Evolutionary conservation across 2,113 vertebrate species (phyloP).

Genomic region (Procavia capensis): DNA sequence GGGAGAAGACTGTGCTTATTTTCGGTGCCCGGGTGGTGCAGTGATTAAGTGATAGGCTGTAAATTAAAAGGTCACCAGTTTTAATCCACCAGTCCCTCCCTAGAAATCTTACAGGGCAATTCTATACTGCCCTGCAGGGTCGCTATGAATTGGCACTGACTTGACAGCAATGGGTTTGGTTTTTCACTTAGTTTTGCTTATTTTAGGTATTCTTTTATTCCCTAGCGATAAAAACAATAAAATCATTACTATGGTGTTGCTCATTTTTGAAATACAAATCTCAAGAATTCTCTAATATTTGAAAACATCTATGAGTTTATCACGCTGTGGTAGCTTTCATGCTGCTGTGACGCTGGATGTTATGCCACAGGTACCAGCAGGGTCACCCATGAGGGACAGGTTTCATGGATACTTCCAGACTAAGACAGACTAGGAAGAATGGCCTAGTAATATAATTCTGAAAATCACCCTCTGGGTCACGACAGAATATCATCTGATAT

Average conservation of each 20-base stretch:
- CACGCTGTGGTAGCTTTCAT: background rate
- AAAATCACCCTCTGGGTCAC: background rate
- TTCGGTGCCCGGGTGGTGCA: too few species aligned
- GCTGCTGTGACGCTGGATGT: background rate
- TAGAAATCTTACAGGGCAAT: too few species aligned
- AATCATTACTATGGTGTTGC: background rate
- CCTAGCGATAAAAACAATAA: background rate
- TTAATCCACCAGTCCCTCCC: too few species aligned
- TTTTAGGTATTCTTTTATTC: background rate
- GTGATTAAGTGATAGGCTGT: too few species aligned
- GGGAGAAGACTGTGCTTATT: background rate
- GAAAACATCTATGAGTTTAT: background rate
- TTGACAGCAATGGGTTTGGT: too few species aligned
- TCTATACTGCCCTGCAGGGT: too few species aligned
- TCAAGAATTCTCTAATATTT: slow-evolving; percentile 33
- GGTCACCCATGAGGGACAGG: background rate
- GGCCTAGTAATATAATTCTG: background rate
- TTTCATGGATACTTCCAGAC: background rate
- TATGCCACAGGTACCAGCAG: background rate
- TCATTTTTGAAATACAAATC: slow-evolving; percentile 39
- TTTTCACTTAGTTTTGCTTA: background rate
- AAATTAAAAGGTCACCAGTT: too few species aligned
- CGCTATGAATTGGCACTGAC: too few species aligned
- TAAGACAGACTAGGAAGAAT: background rate
- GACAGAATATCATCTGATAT: background rate